Evolutionary conservation across 2,888 invertebrate genomes (phyloP), one percentile per base, ranked within the genome.

Genomic region (Campoplex capitator): DNA sequence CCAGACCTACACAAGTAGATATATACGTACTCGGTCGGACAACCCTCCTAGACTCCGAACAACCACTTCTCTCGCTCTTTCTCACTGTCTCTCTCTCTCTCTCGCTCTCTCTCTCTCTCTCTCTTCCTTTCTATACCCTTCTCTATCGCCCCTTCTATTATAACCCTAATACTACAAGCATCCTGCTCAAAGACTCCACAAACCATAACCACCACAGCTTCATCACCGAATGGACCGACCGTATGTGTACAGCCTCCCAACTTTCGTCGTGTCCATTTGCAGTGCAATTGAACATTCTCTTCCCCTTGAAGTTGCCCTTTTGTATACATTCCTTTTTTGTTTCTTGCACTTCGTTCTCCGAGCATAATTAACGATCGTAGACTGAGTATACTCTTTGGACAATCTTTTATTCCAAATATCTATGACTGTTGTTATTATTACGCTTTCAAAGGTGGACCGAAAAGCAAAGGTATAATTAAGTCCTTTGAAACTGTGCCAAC

Each of bases 161-260:
- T 76, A 23, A 48, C 76, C 70, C 83, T 56, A 48, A 70, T 56
- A 83, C 48, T 32, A 16, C 54, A 42, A 48, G 68, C 35, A 68
- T 35, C 68, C 70, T 42, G 18, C 51, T 54, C 56, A 23, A 83
- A 70, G 76, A 38, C 45, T 16, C 58, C n/a, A 38, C 45, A 35
- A 75, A 58, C 68, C 82, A n/a, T 75, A 58, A 56, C 83, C 62
- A 76, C 70, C 68, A 28, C 56, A 76, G 62, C 48, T 83, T 76
- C 74, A 71, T 83, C 48, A 76, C 28, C 45, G 51, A 23, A 65
- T 42, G 42, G 51, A 6, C 35, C 51, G 8, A 8, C 4, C 62
- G 23, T 71, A 32, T 81, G 65, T 48, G 38, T 38, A 1, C 71
- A 42, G 16, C 65, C 51, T 65, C 65, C 80, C 58, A 71, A 45